phyloP scores from a whole-genome alignment of 2,888 invertebrate species.

The Mesochorus sp. region DNA sequence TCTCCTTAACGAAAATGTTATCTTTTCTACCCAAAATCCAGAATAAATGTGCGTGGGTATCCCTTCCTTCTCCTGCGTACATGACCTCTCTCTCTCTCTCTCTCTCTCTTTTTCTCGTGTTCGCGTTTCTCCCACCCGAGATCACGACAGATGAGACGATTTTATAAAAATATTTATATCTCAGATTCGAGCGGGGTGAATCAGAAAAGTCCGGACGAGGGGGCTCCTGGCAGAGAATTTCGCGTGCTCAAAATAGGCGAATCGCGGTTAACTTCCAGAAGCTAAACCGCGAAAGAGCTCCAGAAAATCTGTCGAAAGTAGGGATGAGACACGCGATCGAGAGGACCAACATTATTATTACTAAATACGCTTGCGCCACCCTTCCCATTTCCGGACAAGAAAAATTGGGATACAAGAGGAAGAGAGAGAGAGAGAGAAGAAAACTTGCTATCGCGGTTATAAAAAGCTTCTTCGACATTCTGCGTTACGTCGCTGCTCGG shows the following conservation, averaged over 20 bases:
- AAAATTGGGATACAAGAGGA: not conserved
- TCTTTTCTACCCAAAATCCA: slow-evolving; percentile 79
- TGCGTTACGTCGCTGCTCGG: not conserved
- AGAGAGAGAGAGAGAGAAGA: not conserved
- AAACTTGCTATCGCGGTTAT: too few relatives aligned
- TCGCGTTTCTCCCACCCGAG: slow-evolving; percentile 30
- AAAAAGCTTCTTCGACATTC: slow-evolving; percentile 6
- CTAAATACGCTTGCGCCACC: slow-evolving; percentile 3
- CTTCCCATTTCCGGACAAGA: slow-evolving; percentile 1
- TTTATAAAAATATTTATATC: slow-evolving; percentile 82
- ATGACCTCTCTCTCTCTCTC: slow-evolving; percentile 75
- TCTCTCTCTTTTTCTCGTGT: too few relatives aligned
- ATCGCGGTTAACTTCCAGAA: slow-evolving; percentile 56
- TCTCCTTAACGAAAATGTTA: slow-evolving; percentile 73
- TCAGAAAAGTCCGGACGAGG: slow-evolving; percentile 67
- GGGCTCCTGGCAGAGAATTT: too few relatives aligned
- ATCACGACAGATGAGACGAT: slow-evolving; percentile 76
- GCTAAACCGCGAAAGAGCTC: slow-evolving; percentile 44
- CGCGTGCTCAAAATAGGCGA: slow-evolving; percentile 68
- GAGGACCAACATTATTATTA: too few relatives aligned
- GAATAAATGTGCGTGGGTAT: slow-evolving; percentile 79
- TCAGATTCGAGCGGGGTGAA: slow-evolving; percentile 72
- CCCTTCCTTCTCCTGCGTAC: slow-evolving; percentile 76
- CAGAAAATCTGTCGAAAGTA: slow-evolving; percentile 44
- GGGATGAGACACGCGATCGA: not conserved